Percentiles rank a stretch among this genome's conserved stretches.
Evolutionary conservation across 2,113 vertebrate species (phyloP).

Genomic region (Otolemur garnettii): DNA sequence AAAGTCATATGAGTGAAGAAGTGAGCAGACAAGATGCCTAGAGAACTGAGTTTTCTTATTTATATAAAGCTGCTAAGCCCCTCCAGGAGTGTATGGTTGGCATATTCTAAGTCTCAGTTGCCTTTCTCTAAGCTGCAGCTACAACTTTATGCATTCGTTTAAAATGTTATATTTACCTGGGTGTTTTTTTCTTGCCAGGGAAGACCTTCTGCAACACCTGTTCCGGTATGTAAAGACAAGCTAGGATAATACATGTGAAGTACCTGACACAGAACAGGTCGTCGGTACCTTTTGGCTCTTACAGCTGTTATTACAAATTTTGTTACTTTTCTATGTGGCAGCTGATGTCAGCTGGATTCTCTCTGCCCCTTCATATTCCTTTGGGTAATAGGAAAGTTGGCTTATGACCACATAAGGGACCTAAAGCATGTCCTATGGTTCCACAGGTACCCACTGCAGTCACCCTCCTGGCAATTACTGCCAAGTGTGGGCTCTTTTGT

Average conservation of each 20-base stretch:
- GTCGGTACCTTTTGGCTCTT: background rate
- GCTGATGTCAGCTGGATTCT: background rate
- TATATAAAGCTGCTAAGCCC: too few species aligned
- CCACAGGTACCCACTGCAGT: background rate
- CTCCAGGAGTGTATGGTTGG: too few species aligned
- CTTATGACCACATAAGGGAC: background rate
- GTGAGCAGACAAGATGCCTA: background rate
- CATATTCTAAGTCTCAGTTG: too few species aligned
- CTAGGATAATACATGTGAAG: background rate
- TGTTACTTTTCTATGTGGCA: background rate
- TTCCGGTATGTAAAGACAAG: background rate
- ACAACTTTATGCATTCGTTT: too few species aligned
- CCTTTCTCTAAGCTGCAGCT: too few species aligned
- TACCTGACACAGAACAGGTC: background rate
- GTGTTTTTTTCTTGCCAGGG: too few species aligned
- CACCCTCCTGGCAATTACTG: too few species aligned
- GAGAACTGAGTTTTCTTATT: too few species aligned
- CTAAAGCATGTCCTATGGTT: rapidly evolving
- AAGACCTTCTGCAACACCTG: too few species aligned
- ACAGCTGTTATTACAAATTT: background rate
- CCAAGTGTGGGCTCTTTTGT: background rate
- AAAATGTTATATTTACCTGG: too few species aligned
- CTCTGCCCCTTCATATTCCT: background rate
- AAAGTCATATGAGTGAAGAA: background rate
- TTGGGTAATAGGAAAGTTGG: background rate